phyloP scores from a whole-genome alignment of 2,797 vertebrate species.

The Poeciliopsis gracilis region DNA sequence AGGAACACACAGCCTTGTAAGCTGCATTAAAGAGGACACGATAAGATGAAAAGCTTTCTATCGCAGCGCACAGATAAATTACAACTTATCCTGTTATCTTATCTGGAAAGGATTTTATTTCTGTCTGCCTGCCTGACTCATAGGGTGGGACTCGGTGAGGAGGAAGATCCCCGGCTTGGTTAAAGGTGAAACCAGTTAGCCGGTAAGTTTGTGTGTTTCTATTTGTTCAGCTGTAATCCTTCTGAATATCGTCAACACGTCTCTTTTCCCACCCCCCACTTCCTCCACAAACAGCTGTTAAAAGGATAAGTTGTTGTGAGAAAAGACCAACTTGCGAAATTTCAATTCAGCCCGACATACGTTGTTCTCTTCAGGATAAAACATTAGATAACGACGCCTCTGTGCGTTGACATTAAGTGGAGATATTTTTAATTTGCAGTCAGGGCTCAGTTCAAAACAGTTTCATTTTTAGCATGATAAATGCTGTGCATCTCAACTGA shows the following conservation, averaged over 20 bases:
- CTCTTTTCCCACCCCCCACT: too few species aligned
- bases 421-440: neutral
- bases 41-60: neutral
- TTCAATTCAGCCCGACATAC: neutral
- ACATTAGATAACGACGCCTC: neutral
- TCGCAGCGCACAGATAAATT: neutral
- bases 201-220: neutral
- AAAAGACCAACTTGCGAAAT: neutral
- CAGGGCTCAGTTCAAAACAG: neutral
- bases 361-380: neutral
- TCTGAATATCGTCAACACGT: neutral
- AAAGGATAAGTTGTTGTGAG: neutral
- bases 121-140: neutral
- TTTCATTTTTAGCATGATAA: neutral
- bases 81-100: neutral
- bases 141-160: conserved; percentile 2
- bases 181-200: neutral
- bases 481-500: neutral
- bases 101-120: neutral
- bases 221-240: neutral
- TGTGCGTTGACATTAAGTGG: neutral
- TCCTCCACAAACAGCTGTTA: neutral
- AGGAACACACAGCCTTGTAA: neutral
- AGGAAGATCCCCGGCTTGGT: neutral
- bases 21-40: neutral